phyloP scores from a whole-genome alignment of 2,113 vertebrate genomes.

The Eulacestoma nigropectus region DNA sequence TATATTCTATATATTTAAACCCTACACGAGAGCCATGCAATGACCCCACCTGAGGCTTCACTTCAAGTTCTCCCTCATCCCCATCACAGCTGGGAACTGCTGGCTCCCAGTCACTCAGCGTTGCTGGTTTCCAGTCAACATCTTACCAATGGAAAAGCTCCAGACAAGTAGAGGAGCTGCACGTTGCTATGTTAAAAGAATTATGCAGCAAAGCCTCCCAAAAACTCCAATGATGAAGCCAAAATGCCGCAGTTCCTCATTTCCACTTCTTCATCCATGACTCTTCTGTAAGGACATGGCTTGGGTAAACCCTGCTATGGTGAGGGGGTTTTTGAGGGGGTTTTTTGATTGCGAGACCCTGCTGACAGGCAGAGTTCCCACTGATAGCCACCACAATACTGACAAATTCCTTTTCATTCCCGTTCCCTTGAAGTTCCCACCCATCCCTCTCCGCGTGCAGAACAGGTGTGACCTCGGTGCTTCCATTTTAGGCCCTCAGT shows the following conservation, averaged over 20 bases:
- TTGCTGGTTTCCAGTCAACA: not conserved
- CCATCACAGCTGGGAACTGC: not conserved
- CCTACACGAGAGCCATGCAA: not conserved
- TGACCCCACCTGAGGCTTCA: not conserved
- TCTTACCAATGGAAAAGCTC: not conserved
- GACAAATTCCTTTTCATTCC: not conserved
- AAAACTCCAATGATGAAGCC: not conserved
- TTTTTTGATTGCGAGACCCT: not conserved
- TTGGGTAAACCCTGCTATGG: not conserved
- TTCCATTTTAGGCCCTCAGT: not conserved
- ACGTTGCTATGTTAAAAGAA: not conserved
- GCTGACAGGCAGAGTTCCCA: not conserved
- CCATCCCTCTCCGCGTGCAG: not conserved
- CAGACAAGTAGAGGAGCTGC: not conserved
- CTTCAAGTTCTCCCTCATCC: not conserved
- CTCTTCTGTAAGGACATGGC: not conserved
- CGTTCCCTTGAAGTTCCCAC: not conserved
- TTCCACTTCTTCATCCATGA: not conserved
- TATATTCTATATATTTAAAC: not conserved
- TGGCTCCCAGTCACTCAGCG: not conserved
- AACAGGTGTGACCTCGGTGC: not conserved
- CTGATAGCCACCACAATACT: not conserved
- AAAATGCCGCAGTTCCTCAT: rapidly evolving
- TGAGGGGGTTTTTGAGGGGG: rapidly evolving
- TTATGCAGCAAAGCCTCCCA: not conserved